These are phyloP conservation scores for Lagria hirta DNA, from an alignment of 2,888 invertebrate genomes.

Conservation along the genomic window DNA sequence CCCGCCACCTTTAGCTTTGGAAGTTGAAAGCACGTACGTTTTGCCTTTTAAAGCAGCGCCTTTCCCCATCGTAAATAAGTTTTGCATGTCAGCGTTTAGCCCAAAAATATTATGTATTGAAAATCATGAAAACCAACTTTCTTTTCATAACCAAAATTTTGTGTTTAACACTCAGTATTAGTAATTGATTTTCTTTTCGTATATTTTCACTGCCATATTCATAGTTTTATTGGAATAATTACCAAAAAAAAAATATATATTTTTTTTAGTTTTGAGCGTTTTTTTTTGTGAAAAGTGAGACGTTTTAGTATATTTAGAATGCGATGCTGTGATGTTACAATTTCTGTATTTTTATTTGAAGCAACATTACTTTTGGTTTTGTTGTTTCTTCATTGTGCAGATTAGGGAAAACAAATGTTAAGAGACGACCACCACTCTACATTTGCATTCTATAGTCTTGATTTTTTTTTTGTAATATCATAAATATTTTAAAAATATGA, in stretches of 20 bases:
- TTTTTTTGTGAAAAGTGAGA: conserved; percentile 1
- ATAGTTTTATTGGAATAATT: conserved; percentile 31
- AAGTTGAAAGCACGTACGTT: too few relatives aligned
- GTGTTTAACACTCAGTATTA: conserved; percentile 52
- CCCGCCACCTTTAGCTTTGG: too few relatives aligned
- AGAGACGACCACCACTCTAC: conserved; percentile 16
- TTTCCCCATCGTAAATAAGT: too few relatives aligned
- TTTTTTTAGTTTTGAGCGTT: conserved; percentile 7
- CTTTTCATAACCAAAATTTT: conserved; percentile 33
- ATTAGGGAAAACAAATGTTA: conserved; percentile 28
- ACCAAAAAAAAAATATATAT: conserved; percentile 7
- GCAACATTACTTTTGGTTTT: conserved; percentile 34
- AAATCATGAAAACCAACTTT: conserved; percentile 27
- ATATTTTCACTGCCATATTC: conserved; percentile 48
- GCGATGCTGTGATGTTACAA: conserved; percentile 50
- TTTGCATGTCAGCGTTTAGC: too few relatives aligned
- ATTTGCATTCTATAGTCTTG: conserved; percentile 26
- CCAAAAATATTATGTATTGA: conserved; percentile 22
- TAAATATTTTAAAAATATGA: conserved; percentile 25
- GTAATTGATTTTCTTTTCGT: conserved; percentile 40
- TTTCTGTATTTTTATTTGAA: conserved; percentile 51
- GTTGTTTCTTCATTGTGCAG: conserved; percentile 33
- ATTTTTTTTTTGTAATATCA: conserved; percentile 19
- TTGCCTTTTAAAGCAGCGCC: too few relatives aligned
- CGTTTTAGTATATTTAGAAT: conserved; percentile 31